A percentile compares a stretch with the other conserved stretches of the same genome.
These are phyloP conservation scores for Chloroceryle aenea DNA, from an alignment of 2,113 vertebrate species.

Conservation along the genomic window DNA sequence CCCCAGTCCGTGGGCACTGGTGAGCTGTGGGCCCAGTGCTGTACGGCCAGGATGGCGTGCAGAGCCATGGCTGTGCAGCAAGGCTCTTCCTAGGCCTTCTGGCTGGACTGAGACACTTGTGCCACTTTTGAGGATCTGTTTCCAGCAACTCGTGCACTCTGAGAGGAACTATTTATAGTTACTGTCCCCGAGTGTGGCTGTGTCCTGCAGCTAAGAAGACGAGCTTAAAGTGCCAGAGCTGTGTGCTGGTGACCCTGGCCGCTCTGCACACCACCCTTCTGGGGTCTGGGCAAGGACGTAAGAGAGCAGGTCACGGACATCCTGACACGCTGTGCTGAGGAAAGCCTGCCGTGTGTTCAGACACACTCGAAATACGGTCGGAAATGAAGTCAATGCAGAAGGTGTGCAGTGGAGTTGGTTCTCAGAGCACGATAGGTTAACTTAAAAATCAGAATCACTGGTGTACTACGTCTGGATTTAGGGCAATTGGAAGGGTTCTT, in stretches of 20 bases:
- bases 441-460: not conserved
- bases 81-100: not conserved
- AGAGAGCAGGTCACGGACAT: not conserved
- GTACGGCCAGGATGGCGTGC: fast-evolving
- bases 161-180: not conserved
- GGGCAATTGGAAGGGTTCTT: not conserved
- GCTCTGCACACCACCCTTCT: not conserved
- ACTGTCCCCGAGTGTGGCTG: not conserved
- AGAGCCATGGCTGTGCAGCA: not conserved
- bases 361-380: not conserved
- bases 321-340: not conserved
- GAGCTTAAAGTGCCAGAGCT: not conserved
- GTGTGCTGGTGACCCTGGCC: not conserved
- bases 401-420: not conserved
- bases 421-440: not conserved
- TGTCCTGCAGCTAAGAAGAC: not conserved
- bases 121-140: not conserved
- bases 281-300: not conserved
- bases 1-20: fast-evolving
- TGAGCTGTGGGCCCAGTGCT: not conserved
- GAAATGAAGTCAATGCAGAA: not conserved
- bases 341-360: not conserved
- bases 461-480: not conserved
- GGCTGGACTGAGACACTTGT: not conserved
- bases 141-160: not conserved